These are phyloP conservation scores for Meleagris gallopavo DNA, from an alignment of 2,113 vertebrate genomes.

Conservation along the genomic window DNA sequence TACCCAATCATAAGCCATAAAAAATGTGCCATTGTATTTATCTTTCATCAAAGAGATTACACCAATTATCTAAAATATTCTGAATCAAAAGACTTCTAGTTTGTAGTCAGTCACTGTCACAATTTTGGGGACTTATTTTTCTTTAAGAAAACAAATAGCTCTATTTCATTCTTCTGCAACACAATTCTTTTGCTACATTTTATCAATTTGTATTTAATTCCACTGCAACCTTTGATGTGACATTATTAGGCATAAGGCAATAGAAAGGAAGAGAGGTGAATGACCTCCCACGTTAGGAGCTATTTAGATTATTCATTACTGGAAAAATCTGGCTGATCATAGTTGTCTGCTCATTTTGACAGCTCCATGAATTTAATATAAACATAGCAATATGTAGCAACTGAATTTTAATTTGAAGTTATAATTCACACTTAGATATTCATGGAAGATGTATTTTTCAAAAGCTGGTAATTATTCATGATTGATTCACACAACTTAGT, in stretches of 20 bases:
- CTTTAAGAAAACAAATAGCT: not conserved
- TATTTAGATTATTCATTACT: not conserved
- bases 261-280: not conserved
- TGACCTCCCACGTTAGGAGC: not conserved
- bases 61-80: not conserved
- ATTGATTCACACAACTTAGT: not conserved
- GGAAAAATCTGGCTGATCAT: not conserved
- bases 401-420: slow-evolving; percentile 8
- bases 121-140: not conserved
- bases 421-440: slow-evolving; percentile 4
- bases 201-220: not conserved
- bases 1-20: not conserved
- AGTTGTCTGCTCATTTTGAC: slow-evolving; percentile 15
- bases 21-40: not conserved
- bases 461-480: slow-evolving; percentile 3
- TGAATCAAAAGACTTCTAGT: not conserved
- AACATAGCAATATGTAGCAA: not conserved
- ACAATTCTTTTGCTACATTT: not conserved
- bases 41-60: not conserved
- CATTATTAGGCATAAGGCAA: not conserved
- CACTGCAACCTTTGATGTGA: not conserved
- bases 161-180: not conserved
- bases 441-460: slow-evolving; percentile 8
- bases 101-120: not conserved
- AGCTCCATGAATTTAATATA: slow-evolving; percentile 43